Percentiles rank a stretch among this genome's conserved stretches.
These are phyloP conservation scores for Bhutanitis thaidina DNA, from an alignment of 2,888 invertebrate genomes.

Conservation along the genomic window DNA sequence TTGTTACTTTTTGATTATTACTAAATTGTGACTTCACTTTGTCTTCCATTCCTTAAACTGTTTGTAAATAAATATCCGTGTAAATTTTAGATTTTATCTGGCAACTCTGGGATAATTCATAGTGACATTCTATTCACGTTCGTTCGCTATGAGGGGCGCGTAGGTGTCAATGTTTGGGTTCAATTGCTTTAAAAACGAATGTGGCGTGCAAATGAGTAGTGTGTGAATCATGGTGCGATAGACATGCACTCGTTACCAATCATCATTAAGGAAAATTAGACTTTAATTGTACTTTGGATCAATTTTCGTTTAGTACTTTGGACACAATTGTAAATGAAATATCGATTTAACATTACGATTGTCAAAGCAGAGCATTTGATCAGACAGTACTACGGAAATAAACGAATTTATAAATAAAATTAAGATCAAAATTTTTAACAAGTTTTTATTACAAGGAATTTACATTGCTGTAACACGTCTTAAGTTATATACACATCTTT, in stretches of 20 bases:
- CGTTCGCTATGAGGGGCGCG: neutral
- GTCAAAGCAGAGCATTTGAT: too few relatives aligned
- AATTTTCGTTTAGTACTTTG: neutral
- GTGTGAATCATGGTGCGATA: slow-evolving; percentile 9
- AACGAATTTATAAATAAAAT: too few relatives aligned
- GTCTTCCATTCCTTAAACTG: neutral
- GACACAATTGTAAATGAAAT: too few relatives aligned
- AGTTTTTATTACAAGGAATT: too few relatives aligned
- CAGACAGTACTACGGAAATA: too few relatives aligned
- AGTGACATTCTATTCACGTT: slow-evolving; percentile 2
- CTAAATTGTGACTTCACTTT: too few relatives aligned
- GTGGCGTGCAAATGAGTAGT: slow-evolving; percentile 1
- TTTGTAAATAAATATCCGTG: neutral
- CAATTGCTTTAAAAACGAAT: slow-evolving; percentile 6
- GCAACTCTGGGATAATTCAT: neutral
- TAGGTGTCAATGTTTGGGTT: neutral
- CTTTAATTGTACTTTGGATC: neutral
- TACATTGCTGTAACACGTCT: too few relatives aligned
- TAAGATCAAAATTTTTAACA: too few relatives aligned
- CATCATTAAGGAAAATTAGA: neutral
- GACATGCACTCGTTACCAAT: neutral
- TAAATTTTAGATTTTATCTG: neutral
- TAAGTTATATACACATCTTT: too few relatives aligned
- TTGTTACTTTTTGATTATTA: too few relatives aligned
- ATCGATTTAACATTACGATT: too few relatives aligned